These are phyloP conservation scores for Cichladusa arquata DNA, from an alignment of 2,113 vertebrate species.

Conservation along the genomic window DNA sequence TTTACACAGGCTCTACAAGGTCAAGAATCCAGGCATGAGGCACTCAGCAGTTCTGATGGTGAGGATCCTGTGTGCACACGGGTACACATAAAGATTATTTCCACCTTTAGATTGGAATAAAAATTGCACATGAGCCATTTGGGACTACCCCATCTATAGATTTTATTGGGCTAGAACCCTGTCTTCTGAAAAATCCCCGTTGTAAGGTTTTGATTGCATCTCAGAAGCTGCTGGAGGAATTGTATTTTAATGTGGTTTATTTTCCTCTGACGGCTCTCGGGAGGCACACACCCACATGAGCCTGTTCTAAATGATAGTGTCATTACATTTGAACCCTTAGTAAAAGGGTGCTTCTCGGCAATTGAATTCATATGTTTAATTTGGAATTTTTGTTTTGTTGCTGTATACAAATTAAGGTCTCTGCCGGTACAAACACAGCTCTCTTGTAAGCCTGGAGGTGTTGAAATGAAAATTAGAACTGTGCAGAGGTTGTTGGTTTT, in stretches of 20 bases:
- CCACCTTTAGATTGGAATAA: background rate
- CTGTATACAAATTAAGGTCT: constrained; percentile 48
- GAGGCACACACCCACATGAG: constrained; percentile 42
- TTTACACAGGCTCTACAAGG: background rate
- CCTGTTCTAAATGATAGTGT: constrained; percentile 46
- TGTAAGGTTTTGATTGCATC: constrained; percentile 1
- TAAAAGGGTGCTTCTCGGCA: constrained; percentile 31
- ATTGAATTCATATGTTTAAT: constrained; percentile 25
- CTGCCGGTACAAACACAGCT: background rate
- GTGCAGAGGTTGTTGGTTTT: background rate
- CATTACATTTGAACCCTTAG: constrained; percentile 33
- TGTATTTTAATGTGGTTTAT: constrained; percentile 54
- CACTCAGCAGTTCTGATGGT: background rate
- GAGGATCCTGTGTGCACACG: background rate
- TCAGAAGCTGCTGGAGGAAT: constrained; percentile 28
- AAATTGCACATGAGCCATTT: background rate
- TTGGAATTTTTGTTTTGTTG: constrained; percentile 32
- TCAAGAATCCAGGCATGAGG: background rate
- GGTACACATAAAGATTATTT: background rate
- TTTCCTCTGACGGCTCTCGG: background rate
- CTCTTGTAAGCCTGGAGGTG: constrained; percentile 49
- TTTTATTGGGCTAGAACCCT: constrained; percentile 21
- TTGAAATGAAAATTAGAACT: constrained; percentile 37
- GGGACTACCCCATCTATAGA: constrained; percentile 23
- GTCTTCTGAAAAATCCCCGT: constrained; percentile 34